Percentiles rank a stretch among this genome's conserved stretches.
phyloP scores from a whole-genome alignment of 2,113 vertebrate species.

The Grantiella picta region DNA sequence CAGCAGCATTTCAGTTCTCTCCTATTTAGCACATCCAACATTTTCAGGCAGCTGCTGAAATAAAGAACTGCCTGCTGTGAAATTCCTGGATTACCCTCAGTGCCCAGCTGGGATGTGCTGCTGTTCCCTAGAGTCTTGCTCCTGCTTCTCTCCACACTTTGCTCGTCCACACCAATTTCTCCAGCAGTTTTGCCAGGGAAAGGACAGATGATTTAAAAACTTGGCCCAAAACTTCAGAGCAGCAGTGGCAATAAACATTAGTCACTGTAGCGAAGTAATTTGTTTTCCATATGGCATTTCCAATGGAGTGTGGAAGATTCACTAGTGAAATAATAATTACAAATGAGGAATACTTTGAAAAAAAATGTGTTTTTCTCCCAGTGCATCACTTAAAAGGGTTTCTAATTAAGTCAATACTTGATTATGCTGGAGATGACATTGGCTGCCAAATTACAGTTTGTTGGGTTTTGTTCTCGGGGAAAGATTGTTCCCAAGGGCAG shows the following conservation, averaged over 20 bases:
- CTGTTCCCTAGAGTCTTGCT: not conserved
- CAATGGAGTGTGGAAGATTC: conserved; percentile 52
- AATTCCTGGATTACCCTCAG: not conserved
- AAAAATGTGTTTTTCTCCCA: conserved; percentile 44
- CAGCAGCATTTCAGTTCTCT: not conserved
- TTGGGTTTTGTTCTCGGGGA: conserved; percentile 17
- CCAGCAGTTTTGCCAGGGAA: not conserved
- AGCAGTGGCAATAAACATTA: conserved; percentile 47
- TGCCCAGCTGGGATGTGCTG: not conserved
- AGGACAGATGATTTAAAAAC: conserved; percentile 5
- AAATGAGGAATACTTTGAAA: conserved; percentile 49
- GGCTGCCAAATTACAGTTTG: conserved; percentile 46
- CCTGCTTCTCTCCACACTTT: not conserved
- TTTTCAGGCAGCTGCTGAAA: not conserved
- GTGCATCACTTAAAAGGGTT: conserved; percentile 60
- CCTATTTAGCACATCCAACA: not conserved
- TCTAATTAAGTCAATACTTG: conserved; percentile 65
- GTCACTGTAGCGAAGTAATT: conserved; percentile 59
- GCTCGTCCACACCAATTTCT: not conserved
- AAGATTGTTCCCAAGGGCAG: conserved; percentile 38
- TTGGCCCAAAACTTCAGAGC: conserved; percentile 53
- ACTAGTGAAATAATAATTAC: conserved; percentile 61
- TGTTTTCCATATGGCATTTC: conserved; percentile 60
- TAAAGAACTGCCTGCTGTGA: not conserved
- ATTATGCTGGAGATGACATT: conserved; percentile 57